These are phyloP conservation scores for Daboia siamensis DNA, from an alignment of 2,113 vertebrate genomes.

Conservation along the genomic window DNA sequence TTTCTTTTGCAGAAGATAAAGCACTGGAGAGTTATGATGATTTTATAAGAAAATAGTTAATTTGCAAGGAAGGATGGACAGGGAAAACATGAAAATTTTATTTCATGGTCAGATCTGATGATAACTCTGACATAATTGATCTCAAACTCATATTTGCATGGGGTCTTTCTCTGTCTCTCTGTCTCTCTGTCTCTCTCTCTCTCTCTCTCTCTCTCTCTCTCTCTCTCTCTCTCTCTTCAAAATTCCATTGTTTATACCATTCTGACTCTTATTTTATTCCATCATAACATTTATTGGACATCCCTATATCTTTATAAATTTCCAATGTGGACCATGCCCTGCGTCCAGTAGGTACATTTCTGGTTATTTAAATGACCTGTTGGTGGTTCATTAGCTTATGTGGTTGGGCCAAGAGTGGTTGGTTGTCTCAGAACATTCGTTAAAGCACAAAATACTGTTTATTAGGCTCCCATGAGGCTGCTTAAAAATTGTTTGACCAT, in stretches of 20 bases:
- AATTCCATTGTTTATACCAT: background rate
- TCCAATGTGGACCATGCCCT: no score
- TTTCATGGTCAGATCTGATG: background rate
- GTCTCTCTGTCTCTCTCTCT: no score
- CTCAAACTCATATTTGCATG: background rate
- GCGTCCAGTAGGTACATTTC: no score
- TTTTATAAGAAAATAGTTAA: conserved; percentile 5
- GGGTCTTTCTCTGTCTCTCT: background rate
- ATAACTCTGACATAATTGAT: background rate
- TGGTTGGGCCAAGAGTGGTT: no score
- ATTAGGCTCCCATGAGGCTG: background rate
- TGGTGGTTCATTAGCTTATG: no score
- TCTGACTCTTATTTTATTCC: background rate
- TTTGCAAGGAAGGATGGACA: background rate
- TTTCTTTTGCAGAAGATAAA: background rate
- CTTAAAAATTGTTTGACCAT: background rate
- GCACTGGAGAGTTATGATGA: background rate
- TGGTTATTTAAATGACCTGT: no score
- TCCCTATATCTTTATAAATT: no score
- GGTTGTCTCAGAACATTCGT: no score
- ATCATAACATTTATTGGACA: no score
- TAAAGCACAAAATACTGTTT: background rate
- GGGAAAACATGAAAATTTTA: background rate
- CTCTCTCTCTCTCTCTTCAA: background rate
- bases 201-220: no score